These are phyloP conservation scores for Patella ulyssiponensis DNA, from an alignment of 2,888 invertebrate genomes.

Conservation along the genomic window DNA sequence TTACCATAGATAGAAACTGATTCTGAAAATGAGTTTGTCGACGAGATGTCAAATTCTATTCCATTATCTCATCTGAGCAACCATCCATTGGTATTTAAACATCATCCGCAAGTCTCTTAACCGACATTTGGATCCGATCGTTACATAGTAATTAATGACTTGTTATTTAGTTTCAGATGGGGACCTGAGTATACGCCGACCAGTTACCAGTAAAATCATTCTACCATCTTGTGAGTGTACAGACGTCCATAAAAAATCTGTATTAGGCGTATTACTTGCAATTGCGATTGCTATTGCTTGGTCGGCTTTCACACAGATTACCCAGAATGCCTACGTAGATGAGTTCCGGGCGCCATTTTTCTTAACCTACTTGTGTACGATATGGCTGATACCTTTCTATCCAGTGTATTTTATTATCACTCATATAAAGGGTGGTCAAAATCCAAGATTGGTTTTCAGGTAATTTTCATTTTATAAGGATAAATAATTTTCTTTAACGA, in stretches of 20 bases:
- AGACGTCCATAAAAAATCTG: slow-evolving; percentile 21
- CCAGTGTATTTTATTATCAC: slow-evolving; percentile 84
- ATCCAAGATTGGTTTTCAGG: slow-evolving; percentile 46
- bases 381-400: slow-evolving; percentile 92
- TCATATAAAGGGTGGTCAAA: slow-evolving; percentile 76
- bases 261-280: slow-evolving; percentile 42
- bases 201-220: background rate
- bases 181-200: background rate
- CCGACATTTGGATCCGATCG: too few species aligned
- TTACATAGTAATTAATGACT: too few species aligned
- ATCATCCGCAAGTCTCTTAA: too few species aligned
- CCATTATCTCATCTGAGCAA: too few species aligned
- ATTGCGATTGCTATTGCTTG: slow-evolving; percentile 84
- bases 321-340: slow-evolving; percentile 38
- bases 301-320: slow-evolving; percentile 92
- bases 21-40: too few species aligned
- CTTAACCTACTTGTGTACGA: slow-evolving; percentile 94
- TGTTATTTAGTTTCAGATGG: too few species aligned
- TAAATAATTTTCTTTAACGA: too few species aligned
- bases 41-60: too few species aligned
- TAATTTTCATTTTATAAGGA: slow-evolving; percentile 22
- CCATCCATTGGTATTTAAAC: too few species aligned
- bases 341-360: slow-evolving; percentile 92
- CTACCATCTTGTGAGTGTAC: slow-evolving; percentile 13
- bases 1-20: too few species aligned